phyloP scores from a whole-genome alignment of 2,113 vertebrate genomes.

The Sclerurus mexicanus region DNA sequence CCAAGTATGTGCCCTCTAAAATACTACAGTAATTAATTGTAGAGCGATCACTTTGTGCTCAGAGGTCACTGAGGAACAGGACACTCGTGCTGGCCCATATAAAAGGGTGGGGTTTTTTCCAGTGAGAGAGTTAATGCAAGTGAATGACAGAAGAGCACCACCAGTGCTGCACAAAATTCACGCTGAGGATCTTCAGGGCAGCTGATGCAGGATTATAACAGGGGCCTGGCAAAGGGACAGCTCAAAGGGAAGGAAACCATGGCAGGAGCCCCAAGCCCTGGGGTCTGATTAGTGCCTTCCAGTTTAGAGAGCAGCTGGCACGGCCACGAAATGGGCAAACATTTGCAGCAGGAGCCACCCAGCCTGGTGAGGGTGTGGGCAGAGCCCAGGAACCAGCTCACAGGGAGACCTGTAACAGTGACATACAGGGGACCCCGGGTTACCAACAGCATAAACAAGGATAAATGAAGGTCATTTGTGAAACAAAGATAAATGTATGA shows the following conservation, averaged over 20 bases:
- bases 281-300: not conserved
- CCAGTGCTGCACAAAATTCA: not conserved
- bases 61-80: not conserved
- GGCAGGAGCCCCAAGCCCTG: not conserved
- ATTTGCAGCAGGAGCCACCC: not conserved
- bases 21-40: not conserved
- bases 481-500: not conserved
- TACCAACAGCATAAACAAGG: not conserved
- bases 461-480: not conserved
- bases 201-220: not conserved
- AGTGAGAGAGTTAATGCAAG: not conserved
- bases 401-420: not conserved
- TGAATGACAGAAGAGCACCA: not conserved
- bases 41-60: not conserved
- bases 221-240: not conserved
- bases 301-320: not conserved
- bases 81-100: not conserved
- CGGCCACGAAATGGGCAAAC: not conserved
- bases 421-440: fast-evolving
- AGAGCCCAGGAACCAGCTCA: not conserved
- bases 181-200: not conserved
- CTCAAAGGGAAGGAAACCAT: not conserved
- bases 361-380: not conserved
- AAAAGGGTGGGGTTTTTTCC: not conserved
- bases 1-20: not conserved